Evolutionary conservation across 2,113 vertebrate genomes (phyloP).

Genomic region (Hystrix cristata): DNA sequence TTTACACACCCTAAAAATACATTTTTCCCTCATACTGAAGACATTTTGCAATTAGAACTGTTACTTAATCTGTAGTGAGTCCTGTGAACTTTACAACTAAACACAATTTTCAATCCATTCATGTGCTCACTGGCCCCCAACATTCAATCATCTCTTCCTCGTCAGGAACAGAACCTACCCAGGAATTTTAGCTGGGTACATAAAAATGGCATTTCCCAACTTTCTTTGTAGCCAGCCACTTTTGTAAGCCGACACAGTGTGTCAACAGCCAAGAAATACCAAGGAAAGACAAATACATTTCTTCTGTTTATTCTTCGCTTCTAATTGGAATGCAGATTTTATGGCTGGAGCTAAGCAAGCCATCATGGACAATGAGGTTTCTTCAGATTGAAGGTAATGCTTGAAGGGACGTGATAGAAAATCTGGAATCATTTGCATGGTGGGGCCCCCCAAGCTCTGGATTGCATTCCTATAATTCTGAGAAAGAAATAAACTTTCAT

Average conservation of each 20-base stretch:
- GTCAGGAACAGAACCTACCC: neutral
- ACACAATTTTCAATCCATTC: neutral
- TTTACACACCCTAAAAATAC: neutral
- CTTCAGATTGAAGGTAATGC: neutral
- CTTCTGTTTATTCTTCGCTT: too few relatives aligned
- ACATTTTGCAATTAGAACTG: neutral
- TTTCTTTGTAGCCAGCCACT: neutral
- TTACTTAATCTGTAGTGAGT: neutral
- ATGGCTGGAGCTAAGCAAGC: neutral
- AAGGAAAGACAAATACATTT: neutral
- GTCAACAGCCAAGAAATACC: neutral
- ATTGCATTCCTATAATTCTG: neutral
- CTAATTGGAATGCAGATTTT: neutral
- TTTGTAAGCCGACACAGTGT: neutral
- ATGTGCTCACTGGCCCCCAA: neutral
- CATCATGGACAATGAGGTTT: neutral
- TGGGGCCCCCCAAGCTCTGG: neutral
- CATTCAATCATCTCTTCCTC: neutral
- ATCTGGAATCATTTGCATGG: too few relatives aligned
- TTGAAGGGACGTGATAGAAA: neutral
- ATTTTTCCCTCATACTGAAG: neutral
- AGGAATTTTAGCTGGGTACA: neutral
- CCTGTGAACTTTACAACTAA: neutral
- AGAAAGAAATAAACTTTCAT: neutral
- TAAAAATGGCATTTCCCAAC: neutral